Conservation (phyloP, 1,140 invertebrate genomes). For the Nasonia vitripennis region DNA sequence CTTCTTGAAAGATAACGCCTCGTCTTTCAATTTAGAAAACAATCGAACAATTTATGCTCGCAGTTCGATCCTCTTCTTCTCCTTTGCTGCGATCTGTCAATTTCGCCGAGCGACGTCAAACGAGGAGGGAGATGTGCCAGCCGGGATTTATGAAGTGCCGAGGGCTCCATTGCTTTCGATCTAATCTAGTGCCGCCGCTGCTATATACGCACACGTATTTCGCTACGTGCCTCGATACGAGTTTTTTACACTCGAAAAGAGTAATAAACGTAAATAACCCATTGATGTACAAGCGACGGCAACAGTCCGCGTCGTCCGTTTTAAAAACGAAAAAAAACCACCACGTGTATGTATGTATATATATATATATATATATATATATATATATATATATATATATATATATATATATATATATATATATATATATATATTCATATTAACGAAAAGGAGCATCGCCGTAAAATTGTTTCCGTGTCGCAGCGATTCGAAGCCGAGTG, state of each 20-base stretch:
- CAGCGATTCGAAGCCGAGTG: background rate
- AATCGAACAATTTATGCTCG: too few species aligned
- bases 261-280: too few species aligned
- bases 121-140: background rate
- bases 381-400: background rate
- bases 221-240: background rate
- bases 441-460: background rate
- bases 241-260: background rate
- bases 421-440: background rate
- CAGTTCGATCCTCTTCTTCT: background rate
- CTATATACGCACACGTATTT: background rate
- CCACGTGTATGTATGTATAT: background rate
- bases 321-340: too few species aligned
- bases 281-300: too few species aligned
- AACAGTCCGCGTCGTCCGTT: too few species aligned
- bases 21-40: too few species aligned
- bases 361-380: background rate
- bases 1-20: too few species aligned
- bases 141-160: slow-evolving; percentile 36
- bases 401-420: background rate
- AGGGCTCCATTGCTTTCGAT: slow-evolving; percentile 17
- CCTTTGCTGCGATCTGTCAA: slow-evolving; percentile 25
- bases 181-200: slow-evolving; percentile 23
- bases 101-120: background rate
- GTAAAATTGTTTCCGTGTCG: background rate